Percentiles rank a stretch among this genome's conserved stretches.
Evolutionary conservation across 1,140 invertebrate species (phyloP).

Genomic region (Drosophila murphyi): DNA sequence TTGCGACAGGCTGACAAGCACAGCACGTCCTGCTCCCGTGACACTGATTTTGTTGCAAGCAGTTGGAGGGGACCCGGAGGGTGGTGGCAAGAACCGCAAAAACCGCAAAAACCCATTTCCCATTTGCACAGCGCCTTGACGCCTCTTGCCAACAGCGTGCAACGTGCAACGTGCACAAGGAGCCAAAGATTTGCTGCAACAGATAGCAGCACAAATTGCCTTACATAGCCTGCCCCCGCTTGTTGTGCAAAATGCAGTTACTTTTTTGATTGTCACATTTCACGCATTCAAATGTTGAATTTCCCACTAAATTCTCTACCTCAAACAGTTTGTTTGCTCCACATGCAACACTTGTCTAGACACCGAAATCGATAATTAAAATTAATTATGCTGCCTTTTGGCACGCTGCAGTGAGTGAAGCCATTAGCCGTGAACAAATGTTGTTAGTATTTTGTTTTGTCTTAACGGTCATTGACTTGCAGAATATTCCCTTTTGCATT

Average conservation of each 20-base stretch:
- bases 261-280: not conserved
- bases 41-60: slow-evolving; percentile 64
- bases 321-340: too few relatives aligned
- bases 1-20: slow-evolving; percentile 58
- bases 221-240: not conserved
- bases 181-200: slow-evolving; percentile 54
- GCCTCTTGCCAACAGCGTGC: slow-evolving; percentile 7
- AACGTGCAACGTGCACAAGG: slow-evolving; percentile 50
- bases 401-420: too few relatives aligned
- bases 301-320: not conserved
- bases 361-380: not conserved
- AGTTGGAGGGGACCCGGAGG: slow-evolving; percentile 17
- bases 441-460: too few relatives aligned
- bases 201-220: slow-evolving; percentile 61
- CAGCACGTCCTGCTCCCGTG: slow-evolving; percentile 71
- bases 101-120: slow-evolving; percentile 13
- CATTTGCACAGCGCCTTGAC: slow-evolving; percentile 37
- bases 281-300: too few relatives aligned
- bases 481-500: too few relatives aligned
- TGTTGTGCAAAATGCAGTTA: not conserved
- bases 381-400: too few relatives aligned
- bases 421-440: too few relatives aligned
- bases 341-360: not conserved
- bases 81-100: not conserved
- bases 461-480: too few relatives aligned